Conservation (phyloP, 2,888 invertebrate species). For the Microplitis deprimator region DNA sequence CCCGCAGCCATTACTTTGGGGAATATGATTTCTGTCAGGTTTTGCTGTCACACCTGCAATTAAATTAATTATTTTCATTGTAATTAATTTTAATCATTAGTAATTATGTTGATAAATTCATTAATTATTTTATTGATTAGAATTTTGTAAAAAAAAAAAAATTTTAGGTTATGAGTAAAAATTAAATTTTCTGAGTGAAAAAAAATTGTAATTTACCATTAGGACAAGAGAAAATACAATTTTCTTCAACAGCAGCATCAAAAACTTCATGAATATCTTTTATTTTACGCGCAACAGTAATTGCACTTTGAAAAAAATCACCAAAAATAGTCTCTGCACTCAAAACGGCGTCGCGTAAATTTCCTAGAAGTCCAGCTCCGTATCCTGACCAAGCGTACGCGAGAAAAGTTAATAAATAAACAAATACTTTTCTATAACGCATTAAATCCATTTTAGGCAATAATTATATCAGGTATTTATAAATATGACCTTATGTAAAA, state of each 20-base stretch:
- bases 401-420: constrained; percentile 83
- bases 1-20: constrained; percentile 88
- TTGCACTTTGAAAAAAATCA: constrained; percentile 82
- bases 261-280: constrained; percentile 85
- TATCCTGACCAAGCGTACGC: constrained; percentile 87
- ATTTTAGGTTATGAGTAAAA: too few species aligned
- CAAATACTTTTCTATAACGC: constrained; percentile 79
- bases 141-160: neutral
- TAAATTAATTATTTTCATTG: constrained; percentile 36
- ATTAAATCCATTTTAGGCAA: constrained; percentile 80
- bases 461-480: neutral
- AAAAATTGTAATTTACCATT: constrained; percentile 73
- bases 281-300: constrained; percentile 82
- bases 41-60: constrained; percentile 78
- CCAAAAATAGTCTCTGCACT: constrained; percentile 86
- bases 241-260: constrained; percentile 88
- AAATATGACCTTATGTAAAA: neutral
- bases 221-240: constrained; percentile 84
- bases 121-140: too few species aligned
- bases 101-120: too few species aligned
- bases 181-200: too few species aligned
- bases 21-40: constrained; percentile 81
- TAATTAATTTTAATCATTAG: too few species aligned
- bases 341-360: constrained; percentile 84
- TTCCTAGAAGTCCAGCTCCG: constrained; percentile 81